Conservation (phyloP, 2,888 invertebrate genomes). For the Tridacna crocea region DNA sequence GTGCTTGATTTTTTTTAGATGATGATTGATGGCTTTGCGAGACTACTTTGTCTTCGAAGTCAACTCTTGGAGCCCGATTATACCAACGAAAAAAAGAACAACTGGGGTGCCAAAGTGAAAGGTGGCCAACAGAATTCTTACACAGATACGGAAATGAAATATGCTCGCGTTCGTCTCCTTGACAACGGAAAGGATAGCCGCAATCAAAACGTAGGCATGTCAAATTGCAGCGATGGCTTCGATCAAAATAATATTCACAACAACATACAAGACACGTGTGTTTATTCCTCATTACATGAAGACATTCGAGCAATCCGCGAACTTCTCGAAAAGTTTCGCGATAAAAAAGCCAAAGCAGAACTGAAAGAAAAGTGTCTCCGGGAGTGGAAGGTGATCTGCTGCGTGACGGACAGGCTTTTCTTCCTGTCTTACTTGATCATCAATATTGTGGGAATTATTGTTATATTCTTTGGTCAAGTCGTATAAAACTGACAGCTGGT, state of each 20-base stretch:
- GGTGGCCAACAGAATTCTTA: slow-evolving; percentile 52
- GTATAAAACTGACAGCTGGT: slow-evolving; percentile 5
- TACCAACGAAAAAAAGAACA: slow-evolving; percentile 44
- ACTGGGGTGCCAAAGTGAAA: slow-evolving; percentile 46
- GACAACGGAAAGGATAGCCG: slow-evolving; percentile 65
- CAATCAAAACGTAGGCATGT: slow-evolving; percentile 61
- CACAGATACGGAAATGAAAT: slow-evolving; percentile 62
- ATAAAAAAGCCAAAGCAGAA: slow-evolving; percentile 77
- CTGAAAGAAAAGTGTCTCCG: slow-evolving; percentile 74
- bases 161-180: slow-evolving; percentile 68
- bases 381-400: slow-evolving; percentile 81
- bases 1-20: slow-evolving; percentile 63
- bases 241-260: slow-evolving; percentile 70
- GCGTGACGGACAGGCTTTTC: slow-evolving; percentile 80
- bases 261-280: slow-evolving; percentile 47
- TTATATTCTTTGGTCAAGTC: slow-evolving; percentile 74
- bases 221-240: slow-evolving; percentile 62
- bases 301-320: slow-evolving; percentile 77
- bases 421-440: slow-evolving; percentile 78
- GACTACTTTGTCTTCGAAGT: slow-evolving; percentile 69
- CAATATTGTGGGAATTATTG: slow-evolving; percentile 75
- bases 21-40: slow-evolving; percentile 77
- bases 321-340: slow-evolving; percentile 77
- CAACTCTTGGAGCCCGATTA: slow-evolving; percentile 72
- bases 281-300: slow-evolving; percentile 54